Evolutionary conservation across 2,113 vertebrate genomes (phyloP), one percentile per base, ranked within the genome.

Genomic region (Saccopteryx leptura): DNA sequence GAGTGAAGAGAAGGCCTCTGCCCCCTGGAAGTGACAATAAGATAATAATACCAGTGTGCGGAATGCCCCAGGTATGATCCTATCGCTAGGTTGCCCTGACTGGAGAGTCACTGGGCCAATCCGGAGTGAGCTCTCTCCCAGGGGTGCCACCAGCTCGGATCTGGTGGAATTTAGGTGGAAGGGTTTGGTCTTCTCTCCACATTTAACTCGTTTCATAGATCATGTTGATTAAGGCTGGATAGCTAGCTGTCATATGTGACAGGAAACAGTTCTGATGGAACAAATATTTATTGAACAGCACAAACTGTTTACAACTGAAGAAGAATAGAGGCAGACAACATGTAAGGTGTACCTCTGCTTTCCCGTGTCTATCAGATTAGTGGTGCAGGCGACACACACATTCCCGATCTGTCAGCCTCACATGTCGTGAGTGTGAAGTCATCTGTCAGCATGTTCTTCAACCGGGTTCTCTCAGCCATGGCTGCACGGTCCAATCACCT

Each of bases 61-160:
- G 39, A 58, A 78, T 4, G 17, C 28, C 4, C 7, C 60, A 14
- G 74, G 23, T 52, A 68, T 39, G 58, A 26, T 9, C 26, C 5
- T 1, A 9, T 33, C 23, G 58, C 91, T 60, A 9, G 52, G 4
- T 14, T 17, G 66, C 9, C 19, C 83, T 12, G 26, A 2, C 2
- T 15, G 48, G 39, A 54, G 2, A 23, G 65, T 24, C 69, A 11
- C 48, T 7, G n/a, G 12, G 19, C 28, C 68, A 18, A 58, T 33
- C 14, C 13, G 11, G 18, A 78, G 63, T 8, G 26, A 72, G 2
- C 1, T 11, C 28, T 63, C 31, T 66, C 18, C 24, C 54, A 11
- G 19, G 46, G 6, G 12, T 19, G 5, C 6, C 1, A 39, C 4
- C 21, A 31, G 7, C 14, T 7, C 2, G 0, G 9, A 17, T 24